These are phyloP conservation scores for Oriolus oriolus DNA, from an alignment of 2,113 vertebrate genomes.

Conservation along the genomic window DNA sequence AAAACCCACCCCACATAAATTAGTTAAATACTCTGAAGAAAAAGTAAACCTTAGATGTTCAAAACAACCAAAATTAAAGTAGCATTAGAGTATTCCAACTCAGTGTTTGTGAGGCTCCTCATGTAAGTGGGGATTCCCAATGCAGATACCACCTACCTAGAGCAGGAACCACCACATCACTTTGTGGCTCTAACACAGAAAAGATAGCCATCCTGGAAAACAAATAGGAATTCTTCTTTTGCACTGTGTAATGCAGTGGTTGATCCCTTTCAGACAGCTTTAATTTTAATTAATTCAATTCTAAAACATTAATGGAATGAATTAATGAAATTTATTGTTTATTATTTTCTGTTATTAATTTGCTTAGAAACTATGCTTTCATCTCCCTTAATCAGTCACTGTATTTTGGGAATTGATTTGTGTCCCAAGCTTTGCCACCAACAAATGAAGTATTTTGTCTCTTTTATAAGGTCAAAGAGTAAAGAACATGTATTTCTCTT, in stretches of 20 bases:
- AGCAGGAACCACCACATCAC: background rate
- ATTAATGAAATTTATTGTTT: background rate
- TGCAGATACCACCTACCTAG: rapidly evolving
- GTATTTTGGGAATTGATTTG: background rate
- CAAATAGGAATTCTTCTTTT: background rate
- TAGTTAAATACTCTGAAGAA: background rate
- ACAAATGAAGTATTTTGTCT: background rate
- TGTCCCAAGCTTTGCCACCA: background rate
- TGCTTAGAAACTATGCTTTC: background rate
- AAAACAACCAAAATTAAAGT: background rate
- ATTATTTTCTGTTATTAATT: background rate
- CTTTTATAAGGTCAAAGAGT: background rate
- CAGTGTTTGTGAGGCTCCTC: background rate
- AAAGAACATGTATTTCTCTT: background rate
- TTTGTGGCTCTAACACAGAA: background rate
- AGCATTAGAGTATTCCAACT: background rate
- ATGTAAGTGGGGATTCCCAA: rapidly evolving
- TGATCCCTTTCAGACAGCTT: background rate
- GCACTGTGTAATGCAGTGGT: background rate
- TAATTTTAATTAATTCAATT: background rate
- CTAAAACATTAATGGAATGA: background rate
- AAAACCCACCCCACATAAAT: rapidly evolving
- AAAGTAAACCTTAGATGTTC: background rate
- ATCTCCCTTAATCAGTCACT: background rate
- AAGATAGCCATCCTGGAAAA: background rate